These are phyloP conservation scores for Argyra leucocephala DNA, from an alignment of 2,888 invertebrate genomes.

Conservation along the genomic window DNA sequence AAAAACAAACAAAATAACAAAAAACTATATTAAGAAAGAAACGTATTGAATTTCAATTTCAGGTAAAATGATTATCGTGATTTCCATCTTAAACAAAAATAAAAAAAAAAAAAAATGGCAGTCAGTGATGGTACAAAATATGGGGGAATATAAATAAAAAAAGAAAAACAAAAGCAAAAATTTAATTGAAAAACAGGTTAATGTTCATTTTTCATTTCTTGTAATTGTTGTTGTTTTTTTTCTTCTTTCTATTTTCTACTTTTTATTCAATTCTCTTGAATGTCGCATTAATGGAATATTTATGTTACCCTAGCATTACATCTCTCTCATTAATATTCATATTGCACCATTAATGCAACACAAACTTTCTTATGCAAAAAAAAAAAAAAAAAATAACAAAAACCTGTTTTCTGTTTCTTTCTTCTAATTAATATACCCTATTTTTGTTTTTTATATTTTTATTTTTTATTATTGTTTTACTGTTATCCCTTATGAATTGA, in stretches of 20 bases:
- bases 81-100: not conserved
- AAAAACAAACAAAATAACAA: too few relatives aligned
- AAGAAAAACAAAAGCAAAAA: not conserved
- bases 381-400: too few relatives aligned
- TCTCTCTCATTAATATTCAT: conserved; percentile 19
- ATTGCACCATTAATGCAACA: conserved; percentile 19
- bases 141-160: not conserved
- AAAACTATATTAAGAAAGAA: too few relatives aligned
- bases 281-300: conserved; percentile 19
- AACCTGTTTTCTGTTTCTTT: conserved; percentile 13
- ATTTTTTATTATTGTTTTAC: not conserved
- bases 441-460: too few relatives aligned
- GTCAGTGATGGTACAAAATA: too few relatives aligned
- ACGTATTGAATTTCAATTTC: conserved; percentile 6
- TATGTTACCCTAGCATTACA: conserved; percentile 16
- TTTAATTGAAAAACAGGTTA: too few relatives aligned
- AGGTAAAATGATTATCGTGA: not conserved
- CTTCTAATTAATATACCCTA: not conserved
- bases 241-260: not conserved
- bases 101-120: not conserved
- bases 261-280: conserved; percentile 10
- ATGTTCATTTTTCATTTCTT: too few relatives aligned
- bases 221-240: not conserved
- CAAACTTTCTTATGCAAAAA: conserved; percentile 18
- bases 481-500: not conserved